Base-by-base conservation (phyloP, 1,140 invertebrate genomes). In the Drosophila elegans region DNA sequence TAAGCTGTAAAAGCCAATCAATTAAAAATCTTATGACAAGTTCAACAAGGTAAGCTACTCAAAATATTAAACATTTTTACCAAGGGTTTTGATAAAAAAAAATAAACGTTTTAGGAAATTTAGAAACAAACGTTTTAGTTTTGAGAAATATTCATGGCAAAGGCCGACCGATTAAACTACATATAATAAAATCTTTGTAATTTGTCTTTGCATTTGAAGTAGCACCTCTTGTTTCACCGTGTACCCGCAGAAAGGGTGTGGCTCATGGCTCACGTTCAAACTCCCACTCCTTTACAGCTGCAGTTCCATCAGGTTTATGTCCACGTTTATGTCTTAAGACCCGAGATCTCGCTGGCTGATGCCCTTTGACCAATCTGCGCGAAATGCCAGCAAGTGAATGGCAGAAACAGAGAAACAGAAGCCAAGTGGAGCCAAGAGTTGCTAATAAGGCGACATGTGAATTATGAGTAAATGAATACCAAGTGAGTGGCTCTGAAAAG, bases 351-450 rank as follows among this genome's bases (percentile, higher is more conserved):
- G 16, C 27, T 9, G 11, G 5, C 44, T 13, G 68, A 72, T 72
- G 68, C 66, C 52, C 68, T 72, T 57, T 72, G 64, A 72, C 68
- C 51, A 53, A 36, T 42, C 29, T 39, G 42, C 42, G 27, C 52
- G 9, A 72, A 72, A 71, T 72, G 68, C 67, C 64, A 71, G 68
- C 67, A 71, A 71, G 67, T 71, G 67, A 69, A 69, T 71, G 46
- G 61, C 64, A 36, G 4, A 36, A 36, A 16, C 10, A 25, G 2
- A n/a, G 16, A 48, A 59, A 64, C 64, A 68, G 61, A 48, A 71
- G 67, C 63, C 16, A 21, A 21, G 16, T 32, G 21, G 12, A n/a
- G 36, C 48, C 49, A 29, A 57, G 53, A 57, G 48, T 42, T 45
- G 44, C 16, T 39, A 52, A 53, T 48, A 48, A 59, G 12, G 25